Percentiles rank a stretch among this genome's conserved stretches.
Evolutionary conservation across 2,113 vertebrate genomes (phyloP).

Genomic region (Tichodroma muraria): DNA sequence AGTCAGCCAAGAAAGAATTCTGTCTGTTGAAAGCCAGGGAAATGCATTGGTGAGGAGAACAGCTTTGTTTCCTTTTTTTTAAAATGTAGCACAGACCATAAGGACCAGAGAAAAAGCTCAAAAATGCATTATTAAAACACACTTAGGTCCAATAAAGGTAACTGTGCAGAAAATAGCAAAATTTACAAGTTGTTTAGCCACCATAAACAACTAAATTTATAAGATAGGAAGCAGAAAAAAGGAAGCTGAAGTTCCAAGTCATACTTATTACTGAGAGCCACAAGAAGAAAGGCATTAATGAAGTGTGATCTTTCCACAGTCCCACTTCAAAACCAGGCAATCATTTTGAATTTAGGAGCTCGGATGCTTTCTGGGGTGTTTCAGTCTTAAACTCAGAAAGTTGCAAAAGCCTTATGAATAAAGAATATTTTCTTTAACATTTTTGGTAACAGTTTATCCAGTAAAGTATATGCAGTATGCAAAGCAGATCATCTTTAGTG

Average conservation of each 20-base stretch:
- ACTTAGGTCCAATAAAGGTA: background rate
- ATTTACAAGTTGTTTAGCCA: background rate
- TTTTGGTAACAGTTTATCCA: background rate
- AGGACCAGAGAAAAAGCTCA: background rate
- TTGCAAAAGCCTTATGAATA: background rate
- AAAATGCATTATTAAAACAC: background rate
- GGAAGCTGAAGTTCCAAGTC: background rate
- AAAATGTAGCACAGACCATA: background rate
- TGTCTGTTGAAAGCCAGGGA: background rate
- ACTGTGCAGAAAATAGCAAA: background rate
- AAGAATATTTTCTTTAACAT: background rate
- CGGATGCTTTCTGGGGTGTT: background rate
- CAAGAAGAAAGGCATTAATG: background rate
- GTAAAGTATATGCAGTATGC: background rate
- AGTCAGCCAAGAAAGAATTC: background rate
- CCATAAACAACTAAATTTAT: background rate
- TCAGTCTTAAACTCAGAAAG: background rate
- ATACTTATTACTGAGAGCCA: background rate
- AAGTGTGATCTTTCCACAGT: background rate
- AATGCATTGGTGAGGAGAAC: background rate
- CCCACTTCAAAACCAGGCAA: background rate
- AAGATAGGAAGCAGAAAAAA: background rate
- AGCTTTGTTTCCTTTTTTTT: background rate
- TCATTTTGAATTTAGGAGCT: background rate
- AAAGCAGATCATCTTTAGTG: background rate